phyloP scores from a whole-genome alignment of 2,113 vertebrate genomes.

The Labeo catla region DNA sequence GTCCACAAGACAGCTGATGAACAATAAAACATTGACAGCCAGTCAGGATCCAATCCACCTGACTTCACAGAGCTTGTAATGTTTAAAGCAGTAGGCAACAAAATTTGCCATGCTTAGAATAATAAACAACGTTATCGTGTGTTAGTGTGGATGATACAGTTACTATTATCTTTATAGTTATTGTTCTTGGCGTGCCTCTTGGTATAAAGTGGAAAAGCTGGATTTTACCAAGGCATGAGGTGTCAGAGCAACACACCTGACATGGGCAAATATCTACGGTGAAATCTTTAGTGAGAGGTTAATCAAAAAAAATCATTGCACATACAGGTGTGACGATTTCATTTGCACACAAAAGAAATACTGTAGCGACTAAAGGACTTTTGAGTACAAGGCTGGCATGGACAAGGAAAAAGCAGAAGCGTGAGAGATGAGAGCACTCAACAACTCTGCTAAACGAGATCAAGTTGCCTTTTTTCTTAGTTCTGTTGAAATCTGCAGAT shows the following conservation, averaged over 20 bases:
- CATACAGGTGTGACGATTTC: constrained; percentile 31
- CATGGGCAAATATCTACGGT: constrained; percentile 32
- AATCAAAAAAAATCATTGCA: constrained; percentile 38
- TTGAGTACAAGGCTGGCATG: constrained; percentile 49
- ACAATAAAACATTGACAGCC: neutral
- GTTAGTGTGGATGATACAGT: neutral
- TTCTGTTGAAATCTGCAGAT: constrained; percentile 25
- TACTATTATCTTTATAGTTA: neutral
- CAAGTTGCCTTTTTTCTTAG: constrained; percentile 11
- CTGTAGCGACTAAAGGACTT: constrained; percentile 1
- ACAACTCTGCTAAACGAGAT: constrained; percentile 4
- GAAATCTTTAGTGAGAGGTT: constrained; percentile 32
- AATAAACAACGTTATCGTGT: neutral
- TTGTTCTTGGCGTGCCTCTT: neutral
- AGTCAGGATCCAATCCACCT: neutral
- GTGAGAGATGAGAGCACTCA: constrained; percentile 2
- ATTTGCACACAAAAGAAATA: constrained; percentile 52
- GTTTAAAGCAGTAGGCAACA: neutral
- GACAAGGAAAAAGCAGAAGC: constrained; percentile 18
- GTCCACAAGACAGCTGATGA: neutral
- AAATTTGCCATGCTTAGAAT: neutral
- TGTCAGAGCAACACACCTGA: constrained; percentile 8
- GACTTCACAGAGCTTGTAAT: neutral
- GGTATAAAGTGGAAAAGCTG: neutral
- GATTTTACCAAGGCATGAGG: neutral